A percentile compares a stretch with the other conserved stretches of the same genome.
Evolutionary conservation across 2,113 vertebrate genomes (phyloP).

Genomic region (Ceratotherium simum): DNA sequence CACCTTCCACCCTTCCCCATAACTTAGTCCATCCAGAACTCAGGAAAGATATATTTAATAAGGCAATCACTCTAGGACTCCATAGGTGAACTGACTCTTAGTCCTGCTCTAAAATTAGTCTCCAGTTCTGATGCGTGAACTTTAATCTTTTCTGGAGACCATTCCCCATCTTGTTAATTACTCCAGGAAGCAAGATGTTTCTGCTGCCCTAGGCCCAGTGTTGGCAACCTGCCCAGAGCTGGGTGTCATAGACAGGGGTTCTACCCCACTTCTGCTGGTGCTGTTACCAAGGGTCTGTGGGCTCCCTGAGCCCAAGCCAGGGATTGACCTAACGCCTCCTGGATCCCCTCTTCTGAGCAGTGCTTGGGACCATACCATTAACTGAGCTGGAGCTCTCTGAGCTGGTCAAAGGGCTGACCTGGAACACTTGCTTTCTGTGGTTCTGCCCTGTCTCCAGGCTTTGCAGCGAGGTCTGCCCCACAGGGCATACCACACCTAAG

Average conservation of each 20-base stretch:
- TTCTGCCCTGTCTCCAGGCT: not conserved
- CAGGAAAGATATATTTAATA: not conserved
- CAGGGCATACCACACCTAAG: not conserved
- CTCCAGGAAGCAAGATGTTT: not conserved
- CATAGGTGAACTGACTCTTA: not conserved
- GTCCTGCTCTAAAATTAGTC: not conserved
- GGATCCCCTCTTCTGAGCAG: not conserved
- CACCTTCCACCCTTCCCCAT: no score
- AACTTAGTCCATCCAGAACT: not conserved
- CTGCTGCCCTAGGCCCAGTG: not conserved
- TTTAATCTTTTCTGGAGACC: not conserved
- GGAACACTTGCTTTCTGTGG: not conserved
- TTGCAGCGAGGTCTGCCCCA: not conserved
- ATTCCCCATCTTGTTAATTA: not conserved
- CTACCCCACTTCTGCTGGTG: rapidly evolving
- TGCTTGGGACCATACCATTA: rapidly evolving
- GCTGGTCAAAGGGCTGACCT: not conserved
- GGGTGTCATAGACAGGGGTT: rapidly evolving
- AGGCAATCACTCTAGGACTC: not conserved
- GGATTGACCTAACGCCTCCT: rapidly evolving
- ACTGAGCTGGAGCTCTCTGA: not conserved
- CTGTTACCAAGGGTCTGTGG: not conserved
- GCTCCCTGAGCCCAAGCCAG: not conserved
- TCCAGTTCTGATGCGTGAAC: not conserved
- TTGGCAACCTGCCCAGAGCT: not conserved